phyloP scores from a whole-genome alignment of 2,888 invertebrate species.

The Nomada ferruginata region DNA sequence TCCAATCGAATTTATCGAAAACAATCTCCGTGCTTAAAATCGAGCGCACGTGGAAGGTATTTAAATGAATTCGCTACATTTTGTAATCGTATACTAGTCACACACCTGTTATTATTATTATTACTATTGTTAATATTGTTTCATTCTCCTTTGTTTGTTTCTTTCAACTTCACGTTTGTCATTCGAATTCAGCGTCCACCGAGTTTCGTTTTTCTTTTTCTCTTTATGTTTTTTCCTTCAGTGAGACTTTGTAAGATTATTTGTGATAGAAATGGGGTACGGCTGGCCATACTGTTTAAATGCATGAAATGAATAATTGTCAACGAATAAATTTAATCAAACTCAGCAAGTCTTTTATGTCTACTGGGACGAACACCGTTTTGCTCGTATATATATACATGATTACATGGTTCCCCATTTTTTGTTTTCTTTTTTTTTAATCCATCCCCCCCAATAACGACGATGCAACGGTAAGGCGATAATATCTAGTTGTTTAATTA shows the following conservation, averaged over 20 bases:
- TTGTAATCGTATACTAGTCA: conserved; percentile 70
- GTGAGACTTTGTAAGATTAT: conserved; percentile 44
- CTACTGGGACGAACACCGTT: conserved; percentile 14
- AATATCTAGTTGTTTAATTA: conserved; percentile 6
- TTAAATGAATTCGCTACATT: conserved; percentile 58
- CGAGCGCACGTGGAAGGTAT: too few relatives aligned
- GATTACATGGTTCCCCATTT: neutral
- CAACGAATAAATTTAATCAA: conserved; percentile 54
- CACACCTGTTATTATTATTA: conserved; percentile 38
- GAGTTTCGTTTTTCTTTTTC: conserved; percentile 13
- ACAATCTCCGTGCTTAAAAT: too few relatives aligned
- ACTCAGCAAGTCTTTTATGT: conserved; percentile 26
- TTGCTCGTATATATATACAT: neutral
- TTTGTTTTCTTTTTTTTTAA: neutral
- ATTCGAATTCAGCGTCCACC: conserved; percentile 51
- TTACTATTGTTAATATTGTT: too few relatives aligned
- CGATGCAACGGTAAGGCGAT: conserved; percentile 3
- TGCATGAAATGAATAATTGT: conserved; percentile 62
- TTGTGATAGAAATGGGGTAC: conserved; percentile 62
- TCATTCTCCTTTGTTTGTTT: neutral
- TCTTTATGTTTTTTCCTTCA: conserved; percentile 3
- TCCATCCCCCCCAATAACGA: too few relatives aligned
- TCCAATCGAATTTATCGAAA: conserved; percentile 1
- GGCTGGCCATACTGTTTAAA: conserved; percentile 65
- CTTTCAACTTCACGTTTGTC: conserved; percentile 55